These are phyloP conservation scores for Cavia aperea DNA, from an alignment of 2,113 vertebrate genomes.

Conservation along the genomic window DNA sequence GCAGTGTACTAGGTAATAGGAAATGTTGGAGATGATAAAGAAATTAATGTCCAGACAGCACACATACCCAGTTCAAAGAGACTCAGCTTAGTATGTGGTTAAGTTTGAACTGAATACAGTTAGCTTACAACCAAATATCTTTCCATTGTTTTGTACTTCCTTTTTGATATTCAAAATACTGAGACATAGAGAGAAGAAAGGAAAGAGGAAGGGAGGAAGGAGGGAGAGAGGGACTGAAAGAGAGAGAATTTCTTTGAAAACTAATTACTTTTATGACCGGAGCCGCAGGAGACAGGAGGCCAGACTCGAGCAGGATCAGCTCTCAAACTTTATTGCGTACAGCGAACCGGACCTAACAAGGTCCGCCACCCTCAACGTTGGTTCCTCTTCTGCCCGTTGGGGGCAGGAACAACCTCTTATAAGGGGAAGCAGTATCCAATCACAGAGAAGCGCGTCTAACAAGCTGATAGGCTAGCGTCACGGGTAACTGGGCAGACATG, in stretches of 20 bases:
- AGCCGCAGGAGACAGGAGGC: no score
- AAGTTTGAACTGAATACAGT: neutral
- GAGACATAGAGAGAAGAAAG: neutral
- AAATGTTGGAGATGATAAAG: neutral
- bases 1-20: neutral
- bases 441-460: no score
- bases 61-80: neutral
- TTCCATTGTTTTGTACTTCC: neutral
- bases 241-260: neutral
- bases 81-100: neutral
- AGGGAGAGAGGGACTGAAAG: neutral
- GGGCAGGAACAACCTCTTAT: no score
- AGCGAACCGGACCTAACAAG: no score
- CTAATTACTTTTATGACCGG: neutral
- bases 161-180: neutral
- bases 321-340: no score
- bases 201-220: neutral
- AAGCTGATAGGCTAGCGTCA: no score
- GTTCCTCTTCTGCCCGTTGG: no score
- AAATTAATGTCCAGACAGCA: neutral
- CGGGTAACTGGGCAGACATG: no score
- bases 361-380: no score
- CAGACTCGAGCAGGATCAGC: no score
- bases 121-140: neutral
- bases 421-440: no score